These are phyloP conservation scores for Podotricha telesiphe DNA, from an alignment of 2,888 invertebrate species.

Conservation along the genomic window DNA sequence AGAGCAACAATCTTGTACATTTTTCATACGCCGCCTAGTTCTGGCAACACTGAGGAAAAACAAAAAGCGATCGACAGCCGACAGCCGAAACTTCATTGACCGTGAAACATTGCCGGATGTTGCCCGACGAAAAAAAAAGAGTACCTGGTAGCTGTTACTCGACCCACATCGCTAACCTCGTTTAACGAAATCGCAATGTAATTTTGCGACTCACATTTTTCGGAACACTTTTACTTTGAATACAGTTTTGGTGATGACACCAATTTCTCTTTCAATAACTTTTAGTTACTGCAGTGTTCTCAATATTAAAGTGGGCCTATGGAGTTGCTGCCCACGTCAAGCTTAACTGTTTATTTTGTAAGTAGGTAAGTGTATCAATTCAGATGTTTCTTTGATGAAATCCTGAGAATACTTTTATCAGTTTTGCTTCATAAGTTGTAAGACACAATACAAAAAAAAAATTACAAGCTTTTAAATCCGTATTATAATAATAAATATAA, in stretches of 20 bases:
- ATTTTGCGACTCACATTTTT: conserved; percentile 81
- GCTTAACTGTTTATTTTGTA: neutral
- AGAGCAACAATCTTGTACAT: neutral
- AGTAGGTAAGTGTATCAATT: conserved; percentile 9
- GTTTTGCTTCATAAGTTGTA: neutral
- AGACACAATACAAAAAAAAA: no score
- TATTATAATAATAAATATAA: neutral
- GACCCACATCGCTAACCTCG: conserved; percentile 79
- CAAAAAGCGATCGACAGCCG: conserved; percentile 46
- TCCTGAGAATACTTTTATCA: neutral
- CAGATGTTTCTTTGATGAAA: neutral
- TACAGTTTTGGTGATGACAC: conserved; percentile 72
- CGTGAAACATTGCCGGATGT: conserved; percentile 68
- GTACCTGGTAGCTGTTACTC: conserved; percentile 79
- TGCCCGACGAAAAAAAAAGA: conserved; percentile 63
- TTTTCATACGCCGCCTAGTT: neutral
- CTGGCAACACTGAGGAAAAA: conserved; percentile 1
- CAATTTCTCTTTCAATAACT: conserved; percentile 79
- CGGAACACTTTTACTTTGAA: conserved; percentile 82
- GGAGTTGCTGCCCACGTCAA: conserved; percentile 15
- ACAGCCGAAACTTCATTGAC: conserved; percentile 55
- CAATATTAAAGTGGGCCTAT: conserved; percentile 24
- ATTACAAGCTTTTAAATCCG: neutral
- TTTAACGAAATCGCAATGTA: conserved; percentile 82
- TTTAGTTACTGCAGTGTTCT: conserved; percentile 35